A percentile compares a stretch with the other conserved stretches of the same genome.
Evolutionary conservation across 2,888 invertebrate species (phyloP).

Genomic region (Orthonychiurus folsomi): DNA sequence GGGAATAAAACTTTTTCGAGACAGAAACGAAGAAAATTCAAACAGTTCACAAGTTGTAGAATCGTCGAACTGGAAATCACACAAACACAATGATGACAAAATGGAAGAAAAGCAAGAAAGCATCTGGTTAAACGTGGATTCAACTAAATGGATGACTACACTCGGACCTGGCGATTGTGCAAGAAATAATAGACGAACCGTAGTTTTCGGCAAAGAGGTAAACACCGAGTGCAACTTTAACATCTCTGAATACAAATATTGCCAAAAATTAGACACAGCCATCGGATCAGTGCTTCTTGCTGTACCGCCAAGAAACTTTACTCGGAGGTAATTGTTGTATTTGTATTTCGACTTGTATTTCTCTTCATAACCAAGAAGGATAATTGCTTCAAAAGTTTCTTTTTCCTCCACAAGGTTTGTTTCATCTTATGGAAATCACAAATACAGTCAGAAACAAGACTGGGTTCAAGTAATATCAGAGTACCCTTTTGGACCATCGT

Average conservation of each 20-base stretch:
- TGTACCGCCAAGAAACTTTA: too few species aligned
- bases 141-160: neutral
- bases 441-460: constrained; percentile 7
- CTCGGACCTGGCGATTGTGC: neutral
- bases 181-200: neutral
- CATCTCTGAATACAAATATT: constrained; percentile 18
- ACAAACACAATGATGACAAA: neutral
- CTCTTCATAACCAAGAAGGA: neutral
- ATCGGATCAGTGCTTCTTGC: too few species aligned
- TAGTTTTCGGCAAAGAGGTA: constrained; percentile 20
- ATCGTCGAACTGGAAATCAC: neutral
- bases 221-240: constrained; percentile 19
- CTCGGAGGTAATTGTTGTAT: constrained; percentile 16
- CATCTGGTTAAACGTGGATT: neutral
- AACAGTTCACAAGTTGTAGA: neutral
- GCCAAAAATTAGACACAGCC: constrained; percentile 22
- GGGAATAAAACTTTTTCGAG: constrained; percentile 43
- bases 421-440: constrained; percentile 49
- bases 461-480: constrained; percentile 12
- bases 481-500: constrained; percentile 23
- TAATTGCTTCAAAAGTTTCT: constrained; percentile 36
- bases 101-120: constrained; percentile 6
- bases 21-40: neutral
- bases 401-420: constrained; percentile 34
- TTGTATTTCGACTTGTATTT: neutral